Conservation (phyloP, 2,888 invertebrate species). For the Caenorhabditis panamensis region DNA sequence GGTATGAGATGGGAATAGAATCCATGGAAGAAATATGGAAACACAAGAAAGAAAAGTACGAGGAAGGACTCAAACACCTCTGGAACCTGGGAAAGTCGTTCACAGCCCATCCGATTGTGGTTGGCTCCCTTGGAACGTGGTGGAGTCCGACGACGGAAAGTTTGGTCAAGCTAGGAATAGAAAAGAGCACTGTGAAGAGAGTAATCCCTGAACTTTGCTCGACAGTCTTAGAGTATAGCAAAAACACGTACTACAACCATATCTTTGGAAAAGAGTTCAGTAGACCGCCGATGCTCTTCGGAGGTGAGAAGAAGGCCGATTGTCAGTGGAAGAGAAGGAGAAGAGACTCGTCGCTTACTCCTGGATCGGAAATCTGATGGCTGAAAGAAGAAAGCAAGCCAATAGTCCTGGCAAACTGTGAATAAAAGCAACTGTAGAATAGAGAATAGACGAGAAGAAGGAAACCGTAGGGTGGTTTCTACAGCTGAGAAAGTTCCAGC, state of each 20-base stretch:
- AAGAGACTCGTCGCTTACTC: no score
- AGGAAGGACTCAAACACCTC: not conserved
- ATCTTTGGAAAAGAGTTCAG: not conserved
- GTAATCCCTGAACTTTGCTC: not conserved
- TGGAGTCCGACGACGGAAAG: not conserved
- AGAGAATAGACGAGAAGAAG: no score
- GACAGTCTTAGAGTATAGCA: not conserved
- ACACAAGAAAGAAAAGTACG: constrained; percentile 3
- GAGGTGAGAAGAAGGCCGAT: no score
- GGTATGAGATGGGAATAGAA: not conserved
- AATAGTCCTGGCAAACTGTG: no score
- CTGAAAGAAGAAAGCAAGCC: no score
- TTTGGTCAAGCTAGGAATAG: not conserved
- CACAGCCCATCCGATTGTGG: not conserved
- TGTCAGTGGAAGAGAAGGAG: no score
- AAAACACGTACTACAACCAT: not conserved
- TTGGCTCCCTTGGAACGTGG: constrained; percentile 1
- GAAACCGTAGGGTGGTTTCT: no score
- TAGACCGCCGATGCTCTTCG: no score
- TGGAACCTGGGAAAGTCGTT: not conserved
- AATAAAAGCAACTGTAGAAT: no score
- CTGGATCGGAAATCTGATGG: no score
- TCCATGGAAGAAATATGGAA: not conserved
- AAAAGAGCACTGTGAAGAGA: not conserved
- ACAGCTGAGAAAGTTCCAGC: no score